Evolutionary conservation across 1,140 invertebrate species (phyloP).

Genomic region (Bombus fervidus): DNA sequence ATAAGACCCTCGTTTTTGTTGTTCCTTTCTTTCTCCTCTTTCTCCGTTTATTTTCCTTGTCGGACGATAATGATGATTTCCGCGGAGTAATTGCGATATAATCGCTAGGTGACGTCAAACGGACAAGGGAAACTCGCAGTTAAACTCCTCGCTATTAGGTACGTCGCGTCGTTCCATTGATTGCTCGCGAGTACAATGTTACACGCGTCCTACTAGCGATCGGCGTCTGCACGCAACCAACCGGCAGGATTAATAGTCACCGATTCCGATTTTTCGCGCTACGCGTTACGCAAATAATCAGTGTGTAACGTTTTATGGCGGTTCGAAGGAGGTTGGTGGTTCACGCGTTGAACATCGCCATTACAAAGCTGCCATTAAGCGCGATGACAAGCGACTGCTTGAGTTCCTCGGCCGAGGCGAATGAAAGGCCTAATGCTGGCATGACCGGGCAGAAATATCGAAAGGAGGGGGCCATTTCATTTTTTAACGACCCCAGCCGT

Average conservation of each 20-base stretch:
- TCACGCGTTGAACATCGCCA: slow-evolving; percentile 4
- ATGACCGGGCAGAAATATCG: slow-evolving; percentile 22
- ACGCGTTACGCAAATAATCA: slow-evolving; percentile 29
- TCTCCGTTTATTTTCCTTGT: slow-evolving; percentile 1
- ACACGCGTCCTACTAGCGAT: neutral
- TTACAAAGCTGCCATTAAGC: slow-evolving; percentile 31
- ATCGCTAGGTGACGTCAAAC: slow-evolving; percentile 5
- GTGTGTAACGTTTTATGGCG: neutral
- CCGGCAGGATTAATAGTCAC: slow-evolving; percentile 15
- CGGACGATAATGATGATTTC: slow-evolving; percentile 21
- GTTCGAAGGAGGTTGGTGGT: neutral
- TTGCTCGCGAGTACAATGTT: neutral
- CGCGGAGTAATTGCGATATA: slow-evolving; percentile 12
- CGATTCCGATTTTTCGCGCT: neutral
- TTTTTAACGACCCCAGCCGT: slow-evolving; percentile 18
- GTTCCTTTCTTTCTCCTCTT: too few relatives aligned
- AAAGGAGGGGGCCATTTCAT: neutral
- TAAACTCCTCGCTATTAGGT: slow-evolving; percentile 20
- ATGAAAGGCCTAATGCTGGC: slow-evolving; percentile 23
- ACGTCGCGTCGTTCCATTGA: slow-evolving; percentile 1
- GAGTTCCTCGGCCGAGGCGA: neutral
- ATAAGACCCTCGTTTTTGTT: neutral
- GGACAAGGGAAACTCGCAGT: slow-evolving; percentile 10
- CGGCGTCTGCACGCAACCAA: neutral
- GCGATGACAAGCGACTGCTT: slow-evolving; percentile 41